These are phyloP conservation scores for Thunnus thynnus DNA, from an alignment of 2,113 vertebrate species.

Conservation along the genomic window DNA sequence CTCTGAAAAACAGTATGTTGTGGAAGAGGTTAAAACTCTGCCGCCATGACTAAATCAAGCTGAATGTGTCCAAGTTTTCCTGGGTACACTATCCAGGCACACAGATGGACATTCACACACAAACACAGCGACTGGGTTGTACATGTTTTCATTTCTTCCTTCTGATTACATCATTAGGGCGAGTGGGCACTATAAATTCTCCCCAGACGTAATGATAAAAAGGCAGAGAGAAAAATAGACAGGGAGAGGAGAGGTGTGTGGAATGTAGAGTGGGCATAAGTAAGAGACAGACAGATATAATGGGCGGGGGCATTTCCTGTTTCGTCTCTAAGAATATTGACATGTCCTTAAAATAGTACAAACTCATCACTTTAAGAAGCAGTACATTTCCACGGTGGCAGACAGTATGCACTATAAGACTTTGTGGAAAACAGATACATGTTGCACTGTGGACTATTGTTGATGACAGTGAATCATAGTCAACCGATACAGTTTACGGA, in stretches of 20 bases:
- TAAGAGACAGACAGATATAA: conserved; percentile 18
- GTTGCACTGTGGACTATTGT: neutral
- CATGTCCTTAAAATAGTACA: conserved; percentile 50
- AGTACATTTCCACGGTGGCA: neutral
- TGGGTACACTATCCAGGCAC: conserved; percentile 15
- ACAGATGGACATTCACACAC: conserved; percentile 9
- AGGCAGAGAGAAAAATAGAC: neutral
- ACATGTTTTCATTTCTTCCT: conserved; percentile 29
- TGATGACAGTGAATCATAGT: neutral
- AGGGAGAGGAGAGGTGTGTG: neutral
- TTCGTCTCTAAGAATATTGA: conserved; percentile 34
- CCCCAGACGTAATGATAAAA: conserved; percentile 7
- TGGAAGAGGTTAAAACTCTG: neutral
- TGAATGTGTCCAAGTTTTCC: conserved; percentile 10
- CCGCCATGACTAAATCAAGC: neutral
- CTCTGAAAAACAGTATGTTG: too few relatives aligned
- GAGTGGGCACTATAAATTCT: conserved; percentile 11
- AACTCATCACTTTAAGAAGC: neutral
- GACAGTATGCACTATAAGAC: neutral
- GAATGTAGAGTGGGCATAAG: neutral
- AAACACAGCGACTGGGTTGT: neutral
- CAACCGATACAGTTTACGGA: neutral
- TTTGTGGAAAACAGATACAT: neutral
- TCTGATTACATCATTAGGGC: conserved; percentile 46
- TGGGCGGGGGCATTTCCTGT: conserved; percentile 37